phyloP scores from a whole-genome alignment of 2,888 invertebrate species.

The Salpingus planirostris region DNA sequence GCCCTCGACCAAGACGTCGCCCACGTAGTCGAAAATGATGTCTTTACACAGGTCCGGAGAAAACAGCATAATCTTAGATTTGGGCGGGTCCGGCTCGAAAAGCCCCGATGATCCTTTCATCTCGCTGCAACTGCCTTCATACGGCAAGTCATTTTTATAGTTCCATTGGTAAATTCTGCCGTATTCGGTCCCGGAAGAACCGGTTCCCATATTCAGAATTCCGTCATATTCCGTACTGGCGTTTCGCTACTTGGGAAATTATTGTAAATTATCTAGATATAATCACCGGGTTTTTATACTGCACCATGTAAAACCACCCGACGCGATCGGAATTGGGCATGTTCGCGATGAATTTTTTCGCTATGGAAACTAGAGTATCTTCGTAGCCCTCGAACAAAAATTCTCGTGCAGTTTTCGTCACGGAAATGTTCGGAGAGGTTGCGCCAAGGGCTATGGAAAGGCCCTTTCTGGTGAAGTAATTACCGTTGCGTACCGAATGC shows the following conservation, averaged over 20 bases:
- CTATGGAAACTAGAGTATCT: slow-evolving; percentile 61
- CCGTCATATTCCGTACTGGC: slow-evolving; percentile 66
- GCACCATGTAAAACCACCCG: slow-evolving; percentile 77
- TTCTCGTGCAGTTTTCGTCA: slow-evolving; percentile 59
- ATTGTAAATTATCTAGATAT: not conserved
- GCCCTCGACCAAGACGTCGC: slow-evolving; percentile 49
- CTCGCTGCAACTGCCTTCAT: slow-evolving; percentile 48
- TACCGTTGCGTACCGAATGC: slow-evolving; percentile 52
- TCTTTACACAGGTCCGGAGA: slow-evolving; percentile 68
- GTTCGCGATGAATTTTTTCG: slow-evolving; percentile 41
- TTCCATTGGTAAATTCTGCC: slow-evolving; percentile 69
- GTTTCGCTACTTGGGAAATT: slow-evolving; percentile 40
- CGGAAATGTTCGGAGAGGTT: slow-evolving; percentile 46
- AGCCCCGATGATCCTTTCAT: slow-evolving; percentile 71
- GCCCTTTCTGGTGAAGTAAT: slow-evolving; percentile 47
- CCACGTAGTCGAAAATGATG: slow-evolving; percentile 52
- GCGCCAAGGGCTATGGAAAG: slow-evolving; percentile 53
- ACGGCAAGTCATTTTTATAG: slow-evolving; percentile 47
- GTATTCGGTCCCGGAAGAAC: slow-evolving; percentile 50
- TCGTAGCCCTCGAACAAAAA: slow-evolving; percentile 73
- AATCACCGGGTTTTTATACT: slow-evolving; percentile 15
- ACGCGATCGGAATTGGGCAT: slow-evolving; percentile 63
- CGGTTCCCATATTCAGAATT: slow-evolving; percentile 66
- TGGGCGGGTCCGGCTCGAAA: slow-evolving; percentile 58
- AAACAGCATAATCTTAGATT: slow-evolving; percentile 51